These are phyloP conservation scores for Octodon degus DNA, from an alignment of 2,113 vertebrate species.

Conservation along the genomic window DNA sequence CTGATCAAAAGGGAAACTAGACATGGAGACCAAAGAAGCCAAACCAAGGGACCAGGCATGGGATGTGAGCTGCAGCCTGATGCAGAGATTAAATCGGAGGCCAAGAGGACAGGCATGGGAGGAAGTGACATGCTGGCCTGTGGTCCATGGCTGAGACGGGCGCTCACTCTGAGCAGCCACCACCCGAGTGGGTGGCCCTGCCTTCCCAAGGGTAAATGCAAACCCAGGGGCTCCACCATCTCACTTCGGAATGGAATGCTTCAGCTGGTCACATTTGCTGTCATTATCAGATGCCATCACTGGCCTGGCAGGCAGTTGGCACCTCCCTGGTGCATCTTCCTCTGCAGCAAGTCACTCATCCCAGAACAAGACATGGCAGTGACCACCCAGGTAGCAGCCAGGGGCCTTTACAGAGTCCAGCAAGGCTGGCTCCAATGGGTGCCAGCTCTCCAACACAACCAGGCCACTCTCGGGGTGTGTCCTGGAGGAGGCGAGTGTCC, in stretches of 20 bases:
- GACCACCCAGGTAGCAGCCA: not conserved
- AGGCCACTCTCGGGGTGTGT: conserved; percentile 1
- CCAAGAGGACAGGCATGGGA: not conserved
- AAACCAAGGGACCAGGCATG: not conserved
- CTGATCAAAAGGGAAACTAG: not conserved
- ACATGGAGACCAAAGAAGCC: not conserved
- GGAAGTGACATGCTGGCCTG: not conserved
- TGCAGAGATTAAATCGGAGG: not conserved
- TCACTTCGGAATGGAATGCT: not conserved
- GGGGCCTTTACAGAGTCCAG: not conserved
- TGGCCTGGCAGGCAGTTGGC: not conserved
- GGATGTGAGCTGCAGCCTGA: not conserved
- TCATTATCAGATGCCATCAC: not conserved
- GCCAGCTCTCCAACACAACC: conserved; percentile 33
- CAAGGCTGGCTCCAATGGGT: not conserved
- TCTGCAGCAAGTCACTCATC: not conserved
- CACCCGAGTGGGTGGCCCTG: not conserved
- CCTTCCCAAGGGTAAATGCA: not conserved
- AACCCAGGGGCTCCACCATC: not conserved
- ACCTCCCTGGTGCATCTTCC: not conserved
- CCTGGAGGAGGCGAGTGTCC: not conserved
- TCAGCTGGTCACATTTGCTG: not conserved
- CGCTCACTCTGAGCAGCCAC: not conserved
- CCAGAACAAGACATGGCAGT: not conserved
- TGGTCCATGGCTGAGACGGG: not conserved